phyloP scores from a whole-genome alignment of 1,140 invertebrate genomes.

The Idris sp. region DNA sequence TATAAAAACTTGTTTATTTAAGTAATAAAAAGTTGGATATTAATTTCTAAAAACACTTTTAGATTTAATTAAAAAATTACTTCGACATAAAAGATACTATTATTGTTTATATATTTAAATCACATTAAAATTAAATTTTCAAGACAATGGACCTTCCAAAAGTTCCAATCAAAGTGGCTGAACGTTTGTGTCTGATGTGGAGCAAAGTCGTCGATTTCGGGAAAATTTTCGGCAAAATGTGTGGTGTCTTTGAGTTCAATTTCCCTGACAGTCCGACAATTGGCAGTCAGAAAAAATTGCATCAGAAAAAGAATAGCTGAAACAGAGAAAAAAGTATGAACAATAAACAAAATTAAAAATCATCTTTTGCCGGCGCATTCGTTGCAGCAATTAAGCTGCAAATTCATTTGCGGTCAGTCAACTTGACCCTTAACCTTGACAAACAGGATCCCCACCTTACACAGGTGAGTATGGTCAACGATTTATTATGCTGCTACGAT shows the following conservation, averaged over 20 bases:
- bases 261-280: constrained; percentile 1
- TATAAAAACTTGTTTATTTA: neutral
- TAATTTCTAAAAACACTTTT: too few relatives aligned
- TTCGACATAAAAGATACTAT: too few relatives aligned
- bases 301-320: constrained; percentile 31
- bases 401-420: constrained; percentile 62
- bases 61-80: too few relatives aligned
- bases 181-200: constrained; percentile 79
- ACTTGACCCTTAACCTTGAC: constrained; percentile 63
- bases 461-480: constrained; percentile 34
- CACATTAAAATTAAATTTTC: too few relatives aligned
- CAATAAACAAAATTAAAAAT: too few relatives aligned
- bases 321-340: neutral
- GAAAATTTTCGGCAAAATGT: too few relatives aligned
- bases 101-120: too few relatives aligned
- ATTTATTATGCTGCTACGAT: constrained; percentile 53
- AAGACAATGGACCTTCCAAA: constrained; percentile 66
- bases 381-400: constrained; percentile 56
- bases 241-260: constrained; percentile 4
- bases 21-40: constrained; percentile 16
- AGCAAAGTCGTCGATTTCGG: constrained; percentile 78
- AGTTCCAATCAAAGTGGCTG: constrained; percentile 81
- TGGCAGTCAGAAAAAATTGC: constrained; percentile 5
- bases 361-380: constrained; percentile 21
- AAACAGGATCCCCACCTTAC: constrained; percentile 56